Evolutionary conservation across 2,797 vertebrate species (phyloP), one percentile per base, ranked within the genome.

Genomic region (Pseudochromis fuscus): DNA sequence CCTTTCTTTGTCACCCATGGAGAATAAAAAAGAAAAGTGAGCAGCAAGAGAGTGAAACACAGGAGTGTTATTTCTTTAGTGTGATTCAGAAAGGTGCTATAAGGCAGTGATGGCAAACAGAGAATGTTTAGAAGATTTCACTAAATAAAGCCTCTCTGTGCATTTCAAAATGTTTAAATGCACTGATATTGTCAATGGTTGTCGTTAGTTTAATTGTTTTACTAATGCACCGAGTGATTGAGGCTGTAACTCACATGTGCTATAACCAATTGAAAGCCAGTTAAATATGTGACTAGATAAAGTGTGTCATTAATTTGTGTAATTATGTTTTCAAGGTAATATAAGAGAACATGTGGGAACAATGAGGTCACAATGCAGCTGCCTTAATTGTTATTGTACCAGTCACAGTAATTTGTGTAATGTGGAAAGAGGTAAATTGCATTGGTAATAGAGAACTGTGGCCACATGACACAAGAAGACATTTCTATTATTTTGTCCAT

Each of bases 1-100:
- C 45, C 53, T 35, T 71, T 13, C 72, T 77, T 64, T 80, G 79
- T 84, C 80, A 79, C 76, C 59, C 35, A 27, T 56, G 46, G 35
- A 79, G 76, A 80, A 80, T 67, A 66, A 76, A 64, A 78, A 38
- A 81, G 33, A 55, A 73, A 25, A 24, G 31, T 28, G 52, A 79
- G 40, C 78, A 77, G 76, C 46, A 53, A 70, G 59, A 67, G 56
- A 57, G 25, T 61, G 23, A 42, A 65, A n/a, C 64, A 44, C 31
- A 63, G n/a, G n/a, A n/a, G 1, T 2, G 18, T 75, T 57, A 45
- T 25, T 38, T 57, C 66, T 75, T 72, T 18, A 59, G 31, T 5
- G 18, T 11, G 72, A 52, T 12, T 37, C 15, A 67, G 46, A 64
- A 58, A 70, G 37, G 4, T 55, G 12, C 30, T n/a, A 18, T 21